These are phyloP conservation scores for Pheosia gnoma DNA, from an alignment of 2,888 invertebrate species.

Conservation along the genomic window DNA sequence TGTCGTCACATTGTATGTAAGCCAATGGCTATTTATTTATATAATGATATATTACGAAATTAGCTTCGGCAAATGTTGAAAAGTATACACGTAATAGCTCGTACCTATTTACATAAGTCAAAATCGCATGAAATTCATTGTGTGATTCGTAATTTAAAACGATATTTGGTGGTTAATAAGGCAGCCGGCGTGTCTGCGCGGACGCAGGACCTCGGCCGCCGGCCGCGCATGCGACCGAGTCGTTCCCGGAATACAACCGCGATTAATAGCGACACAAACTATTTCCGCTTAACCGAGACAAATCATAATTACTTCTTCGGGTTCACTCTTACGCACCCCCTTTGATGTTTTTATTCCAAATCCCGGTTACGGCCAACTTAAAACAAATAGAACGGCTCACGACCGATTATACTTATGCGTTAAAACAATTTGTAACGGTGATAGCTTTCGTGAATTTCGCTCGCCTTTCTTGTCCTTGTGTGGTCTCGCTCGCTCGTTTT, in stretches of 20 bases:
- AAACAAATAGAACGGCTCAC: slow-evolving; percentile 81
- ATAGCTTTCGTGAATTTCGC: slow-evolving; percentile 76
- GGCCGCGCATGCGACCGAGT: slow-evolving; percentile 31
- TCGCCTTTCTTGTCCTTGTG: slow-evolving; percentile 68
- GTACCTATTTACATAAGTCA: neutral
- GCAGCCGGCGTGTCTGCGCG: slow-evolving; percentile 47
- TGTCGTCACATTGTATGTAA: neutral
- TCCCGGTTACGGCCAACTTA: slow-evolving; percentile 79
- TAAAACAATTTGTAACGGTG: slow-evolving; percentile 81
- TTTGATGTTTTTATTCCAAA: slow-evolving; percentile 83
- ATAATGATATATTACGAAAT: neutral
- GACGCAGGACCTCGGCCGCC: slow-evolving; percentile 39
- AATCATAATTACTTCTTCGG: slow-evolving; percentile 82
- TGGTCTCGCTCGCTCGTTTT: slow-evolving; percentile 63
- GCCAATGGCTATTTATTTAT: neutral
- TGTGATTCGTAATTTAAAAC: neutral
- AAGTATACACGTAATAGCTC: neutral
- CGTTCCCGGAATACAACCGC: slow-evolving; percentile 72
- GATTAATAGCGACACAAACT: slow-evolving; percentile 81
- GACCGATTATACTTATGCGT: slow-evolving; percentile 81
- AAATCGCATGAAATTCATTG: neutral
- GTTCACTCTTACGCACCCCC: slow-evolving; percentile 75
- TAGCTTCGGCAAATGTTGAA: neutral
- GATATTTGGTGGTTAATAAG: slow-evolving; percentile 20
- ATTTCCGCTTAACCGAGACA: slow-evolving; percentile 82